Percentiles rank a stretch among this genome's conserved stretches.
phyloP scores from a whole-genome alignment of 2,797 vertebrate species.

The Helostoma temminkii region DNA sequence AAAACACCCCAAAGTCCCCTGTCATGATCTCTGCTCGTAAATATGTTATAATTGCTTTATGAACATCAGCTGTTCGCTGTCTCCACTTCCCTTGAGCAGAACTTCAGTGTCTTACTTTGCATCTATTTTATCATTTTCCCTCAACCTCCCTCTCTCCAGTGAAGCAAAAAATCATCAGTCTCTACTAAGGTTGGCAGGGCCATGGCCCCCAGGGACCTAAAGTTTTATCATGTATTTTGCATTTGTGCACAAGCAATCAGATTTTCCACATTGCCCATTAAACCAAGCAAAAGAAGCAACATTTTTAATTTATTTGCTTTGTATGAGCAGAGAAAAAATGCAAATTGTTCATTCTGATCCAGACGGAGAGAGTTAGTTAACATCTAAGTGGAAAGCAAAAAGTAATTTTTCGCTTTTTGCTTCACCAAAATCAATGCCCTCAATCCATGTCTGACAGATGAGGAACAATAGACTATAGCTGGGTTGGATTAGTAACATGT shows the following conservation, averaged over 20 bases:
- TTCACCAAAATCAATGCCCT: conserved; percentile 42
- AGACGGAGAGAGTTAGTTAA: conserved; percentile 44
- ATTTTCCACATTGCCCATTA: conserved; percentile 74
- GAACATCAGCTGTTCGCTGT: conserved; percentile 47
- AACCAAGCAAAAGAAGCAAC: conserved; percentile 60
- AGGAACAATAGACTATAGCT: conserved; percentile 27
- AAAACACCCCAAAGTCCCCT: conserved; percentile 33
- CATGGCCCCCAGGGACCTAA: conserved; percentile 42
- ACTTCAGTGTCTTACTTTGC: conserved; percentile 51
- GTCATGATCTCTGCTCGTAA: conserved; percentile 50
- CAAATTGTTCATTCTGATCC: conserved; percentile 44
- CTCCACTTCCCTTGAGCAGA: conserved; percentile 44
- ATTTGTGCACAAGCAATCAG: conserved; percentile 74
- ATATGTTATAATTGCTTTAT: conserved; percentile 52
- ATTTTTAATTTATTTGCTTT: conserved; percentile 67
- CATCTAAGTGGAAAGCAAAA: conserved; percentile 49
- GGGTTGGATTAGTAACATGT: conserved; percentile 18
- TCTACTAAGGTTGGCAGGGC: conserved; percentile 64
- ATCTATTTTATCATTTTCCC: conserved; percentile 61
- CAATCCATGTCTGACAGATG: conserved; percentile 38
- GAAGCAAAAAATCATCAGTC: conserved; percentile 67
- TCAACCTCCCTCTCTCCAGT: conserved; percentile 42
- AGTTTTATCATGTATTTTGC: conserved; percentile 69
- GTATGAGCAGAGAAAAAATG: conserved; percentile 49
- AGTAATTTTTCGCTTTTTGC: conserved; percentile 34